These are phyloP conservation scores for Aeoliscus strigatus DNA, from an alignment of 2,797 vertebrate species.

Conservation along the genomic window DNA sequence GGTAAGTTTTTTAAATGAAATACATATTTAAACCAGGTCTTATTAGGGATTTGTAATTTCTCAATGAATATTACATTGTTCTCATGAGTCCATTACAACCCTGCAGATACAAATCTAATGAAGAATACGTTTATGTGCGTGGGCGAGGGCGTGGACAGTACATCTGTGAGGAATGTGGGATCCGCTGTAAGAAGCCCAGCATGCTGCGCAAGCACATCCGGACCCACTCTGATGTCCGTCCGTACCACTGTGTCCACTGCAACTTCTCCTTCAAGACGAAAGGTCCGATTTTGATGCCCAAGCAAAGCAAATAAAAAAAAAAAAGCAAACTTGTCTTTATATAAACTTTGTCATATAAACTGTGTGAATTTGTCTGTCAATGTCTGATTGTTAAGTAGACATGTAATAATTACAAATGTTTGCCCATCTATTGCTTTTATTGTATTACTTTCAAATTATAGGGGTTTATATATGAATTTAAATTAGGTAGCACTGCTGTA, in stretches of 20 bases:
- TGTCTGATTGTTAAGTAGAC: too few species aligned
- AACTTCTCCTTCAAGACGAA: slow-evolving; percentile 99
- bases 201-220: slow-evolving; percentile 99
- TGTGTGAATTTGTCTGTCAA: too few species aligned
- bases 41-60: neutral
- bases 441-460: too few species aligned
- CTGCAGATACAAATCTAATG: slow-evolving; percentile 94
- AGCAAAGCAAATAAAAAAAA: too few species aligned
- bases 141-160: slow-evolving; percentile 96
- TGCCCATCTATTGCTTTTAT: too few species aligned
- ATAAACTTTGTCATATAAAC: too few species aligned
- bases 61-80: neutral
- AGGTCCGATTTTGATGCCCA: slow-evolving; percentile 71
- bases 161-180: slow-evolving; percentile 98
- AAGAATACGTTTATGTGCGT: slow-evolving; percentile 97
- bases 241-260: slow-evolving; percentile 95
- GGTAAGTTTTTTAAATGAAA: slow-evolving; percentile 73
- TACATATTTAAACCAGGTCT: neutral
- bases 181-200: slow-evolving; percentile 98
- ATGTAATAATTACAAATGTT: too few species aligned
- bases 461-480: too few species aligned
- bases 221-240: slow-evolving; percentile 95
- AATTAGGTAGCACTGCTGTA: slow-evolving; percentile 1
- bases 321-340: too few species aligned
- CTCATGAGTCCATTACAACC: slow-evolving; percentile 3